Conservation (phyloP, 37 sponge, comb jelly and placozoan species). For the Hexactinellida sp. region DNA sequence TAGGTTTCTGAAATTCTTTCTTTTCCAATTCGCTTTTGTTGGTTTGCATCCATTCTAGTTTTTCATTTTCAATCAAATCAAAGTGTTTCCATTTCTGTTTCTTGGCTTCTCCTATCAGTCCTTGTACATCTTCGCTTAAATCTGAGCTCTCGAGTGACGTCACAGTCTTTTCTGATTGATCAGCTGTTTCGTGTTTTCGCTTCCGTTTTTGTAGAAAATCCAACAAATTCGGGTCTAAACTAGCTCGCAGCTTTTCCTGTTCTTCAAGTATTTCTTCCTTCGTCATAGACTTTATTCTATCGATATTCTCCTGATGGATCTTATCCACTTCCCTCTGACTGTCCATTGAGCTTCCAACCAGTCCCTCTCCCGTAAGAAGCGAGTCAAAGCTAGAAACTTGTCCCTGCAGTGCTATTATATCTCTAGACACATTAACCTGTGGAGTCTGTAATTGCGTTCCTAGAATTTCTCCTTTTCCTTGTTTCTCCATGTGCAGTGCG, state of each 20-base stretch:
- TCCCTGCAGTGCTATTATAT: not conserved
- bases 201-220: conserved; percentile 23
- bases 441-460: not conserved
- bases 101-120: not conserved
- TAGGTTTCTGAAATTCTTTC: not conserved
- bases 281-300: conserved; percentile 35
- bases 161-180: not conserved
- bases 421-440: not conserved
- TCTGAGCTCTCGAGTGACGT: not conserved
- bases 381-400: no score
- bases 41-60: conserved; percentile 63
- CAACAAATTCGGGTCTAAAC: conserved; percentile 21
- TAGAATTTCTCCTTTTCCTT: not conserved
- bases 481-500: conserved; percentile 2
- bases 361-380: conserved; percentile 47
- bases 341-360: conserved; percentile 18
- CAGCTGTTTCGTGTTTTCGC: not conserved
- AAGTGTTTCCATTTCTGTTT: conserved; percentile 48
- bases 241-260: conserved; percentile 26
- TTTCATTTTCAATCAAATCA: conserved; percentile 62
- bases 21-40: not conserved
- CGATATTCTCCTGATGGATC: conserved; percentile 64
- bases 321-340: conserved; percentile 29
- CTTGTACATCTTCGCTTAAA: not conserved
- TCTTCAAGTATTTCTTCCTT: conserved; percentile 48